A percentile compares a stretch with the other conserved stretches of the same genome.
phyloP scores from a whole-genome alignment of 2,113 vertebrate species.

The Sapayoa aenigma region DNA sequence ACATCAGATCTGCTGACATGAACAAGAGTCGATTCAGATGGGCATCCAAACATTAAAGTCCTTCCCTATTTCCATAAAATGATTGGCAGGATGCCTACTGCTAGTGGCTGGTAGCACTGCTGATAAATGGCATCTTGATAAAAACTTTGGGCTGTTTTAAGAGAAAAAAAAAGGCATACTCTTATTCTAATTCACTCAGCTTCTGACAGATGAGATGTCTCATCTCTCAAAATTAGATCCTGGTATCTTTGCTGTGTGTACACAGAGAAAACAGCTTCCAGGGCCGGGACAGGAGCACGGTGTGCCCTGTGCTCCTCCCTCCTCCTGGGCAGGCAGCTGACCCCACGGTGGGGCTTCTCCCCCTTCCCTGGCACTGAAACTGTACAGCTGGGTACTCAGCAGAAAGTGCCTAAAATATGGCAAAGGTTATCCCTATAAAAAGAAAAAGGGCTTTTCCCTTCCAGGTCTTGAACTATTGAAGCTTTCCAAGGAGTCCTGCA shows the following conservation, averaged over 20 bases:
- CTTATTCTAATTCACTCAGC: constrained; percentile 31
- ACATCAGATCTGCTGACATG: constrained; percentile 76
- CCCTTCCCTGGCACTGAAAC: background rate
- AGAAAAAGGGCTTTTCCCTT: background rate
- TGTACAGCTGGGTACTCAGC: background rate
- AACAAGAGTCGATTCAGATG: constrained; percentile 64
- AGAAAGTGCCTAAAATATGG: background rate
- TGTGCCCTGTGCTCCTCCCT: background rate
- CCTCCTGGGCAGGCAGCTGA: background rate
- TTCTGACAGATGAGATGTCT: constrained; percentile 41
- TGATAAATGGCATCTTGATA: constrained; percentile 52
- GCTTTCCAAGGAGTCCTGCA: background rate
- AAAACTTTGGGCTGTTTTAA: constrained; percentile 50
- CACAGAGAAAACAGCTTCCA: background rate
- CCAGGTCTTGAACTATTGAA: background rate
- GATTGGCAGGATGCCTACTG: constrained; percentile 62
- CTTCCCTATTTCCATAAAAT: constrained; percentile 66
- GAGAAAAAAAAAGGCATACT: background rate
- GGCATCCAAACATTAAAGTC: constrained; percentile 62
- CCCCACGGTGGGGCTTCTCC: background rate
- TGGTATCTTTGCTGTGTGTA: background rate
- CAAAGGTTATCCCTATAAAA: background rate
- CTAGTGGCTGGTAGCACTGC: background rate
- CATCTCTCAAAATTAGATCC: constrained; percentile 16
- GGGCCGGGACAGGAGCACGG: background rate